phyloP scores from a whole-genome alignment of 2,888 invertebrate species.

The Lymantria dispar region DNA sequence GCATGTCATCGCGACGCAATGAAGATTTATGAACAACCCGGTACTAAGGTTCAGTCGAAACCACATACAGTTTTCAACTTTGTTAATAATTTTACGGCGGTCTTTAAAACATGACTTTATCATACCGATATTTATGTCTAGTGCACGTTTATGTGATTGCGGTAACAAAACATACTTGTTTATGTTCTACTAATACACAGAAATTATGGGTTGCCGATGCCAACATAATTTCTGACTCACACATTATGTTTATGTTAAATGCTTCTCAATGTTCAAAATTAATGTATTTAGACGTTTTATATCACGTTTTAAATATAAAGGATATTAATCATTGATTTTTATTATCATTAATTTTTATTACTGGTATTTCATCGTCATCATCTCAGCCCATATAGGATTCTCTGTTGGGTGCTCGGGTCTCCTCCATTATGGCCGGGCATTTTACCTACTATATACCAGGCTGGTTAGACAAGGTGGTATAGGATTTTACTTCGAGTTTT shows the following conservation, averaged over 20 bases:
- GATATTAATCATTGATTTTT: too few species aligned
- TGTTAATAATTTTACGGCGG: constrained; percentile 53
- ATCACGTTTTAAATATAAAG: too few species aligned
- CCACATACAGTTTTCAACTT: constrained; percentile 61
- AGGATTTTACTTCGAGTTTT: too few species aligned
- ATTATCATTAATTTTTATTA: too few species aligned
- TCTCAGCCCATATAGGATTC: too few species aligned
- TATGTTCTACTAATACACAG: constrained; percentile 13
- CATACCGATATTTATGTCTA: constrained; percentile 26
- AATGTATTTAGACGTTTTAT: too few species aligned
- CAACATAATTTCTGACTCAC: constrained; percentile 25
- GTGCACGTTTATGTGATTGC: constrained; percentile 33
- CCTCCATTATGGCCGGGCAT: too few species aligned
- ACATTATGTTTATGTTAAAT: not conserved
- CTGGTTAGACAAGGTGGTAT: too few species aligned
- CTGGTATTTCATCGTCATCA: too few species aligned
- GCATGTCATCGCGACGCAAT: constrained; percentile 81
- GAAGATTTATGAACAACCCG: constrained; percentile 80
- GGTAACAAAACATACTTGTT: constrained; percentile 28
- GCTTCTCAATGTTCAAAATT: too few species aligned
- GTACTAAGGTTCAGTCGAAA: constrained; percentile 60
- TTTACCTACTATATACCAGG: too few species aligned
- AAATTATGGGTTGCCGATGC: not conserved
- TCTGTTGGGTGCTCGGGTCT: too few species aligned
- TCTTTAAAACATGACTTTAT: constrained; percentile 41